These are phyloP conservation scores for Microtus richardsoni DNA, from an alignment of 2,113 vertebrate genomes.

Conservation along the genomic window DNA sequence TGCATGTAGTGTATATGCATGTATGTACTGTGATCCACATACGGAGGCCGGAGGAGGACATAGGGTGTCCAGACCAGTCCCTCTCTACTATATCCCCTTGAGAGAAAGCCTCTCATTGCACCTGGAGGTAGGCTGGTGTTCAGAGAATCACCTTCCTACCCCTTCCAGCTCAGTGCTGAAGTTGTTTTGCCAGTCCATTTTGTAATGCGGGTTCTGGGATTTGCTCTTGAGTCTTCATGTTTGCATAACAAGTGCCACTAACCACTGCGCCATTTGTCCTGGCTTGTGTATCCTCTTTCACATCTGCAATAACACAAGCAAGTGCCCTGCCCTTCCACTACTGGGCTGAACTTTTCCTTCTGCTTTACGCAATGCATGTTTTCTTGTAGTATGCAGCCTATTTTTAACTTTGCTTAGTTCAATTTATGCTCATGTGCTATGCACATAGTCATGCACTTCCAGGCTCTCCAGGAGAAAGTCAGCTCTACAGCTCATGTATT, in stretches of 20 bases:
- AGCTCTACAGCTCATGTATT: background rate
- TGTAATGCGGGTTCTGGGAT: background rate
- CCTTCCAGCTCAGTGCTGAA: too few species aligned
- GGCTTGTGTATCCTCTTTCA: background rate
- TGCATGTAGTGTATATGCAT: too few species aligned
- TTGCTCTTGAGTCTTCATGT: background rate
- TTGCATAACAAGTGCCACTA: background rate
- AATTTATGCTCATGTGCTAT: background rate
- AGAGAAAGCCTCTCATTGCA: background rate
- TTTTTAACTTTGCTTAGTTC: background rate
- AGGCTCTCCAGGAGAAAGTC: background rate
- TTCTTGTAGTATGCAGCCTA: background rate
- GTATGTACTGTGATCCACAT: background rate
- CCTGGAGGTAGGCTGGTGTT: background rate
- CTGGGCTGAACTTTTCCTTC: background rate
- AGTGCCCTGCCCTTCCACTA: background rate
- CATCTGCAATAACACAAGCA: background rate
- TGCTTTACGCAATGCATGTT: background rate
- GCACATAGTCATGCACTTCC: background rate
- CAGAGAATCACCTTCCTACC: background rate
- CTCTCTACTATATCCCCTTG: background rate
- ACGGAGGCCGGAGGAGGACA: background rate
- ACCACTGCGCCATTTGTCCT: background rate
- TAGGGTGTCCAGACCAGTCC: rapidly evolving
- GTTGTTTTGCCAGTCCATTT: background rate